A percentile compares a stretch with the other conserved stretches of the same genome.
Evolutionary conservation across 2,113 vertebrate genomes (phyloP).

Genomic region (Oryzias celebensis): DNA sequence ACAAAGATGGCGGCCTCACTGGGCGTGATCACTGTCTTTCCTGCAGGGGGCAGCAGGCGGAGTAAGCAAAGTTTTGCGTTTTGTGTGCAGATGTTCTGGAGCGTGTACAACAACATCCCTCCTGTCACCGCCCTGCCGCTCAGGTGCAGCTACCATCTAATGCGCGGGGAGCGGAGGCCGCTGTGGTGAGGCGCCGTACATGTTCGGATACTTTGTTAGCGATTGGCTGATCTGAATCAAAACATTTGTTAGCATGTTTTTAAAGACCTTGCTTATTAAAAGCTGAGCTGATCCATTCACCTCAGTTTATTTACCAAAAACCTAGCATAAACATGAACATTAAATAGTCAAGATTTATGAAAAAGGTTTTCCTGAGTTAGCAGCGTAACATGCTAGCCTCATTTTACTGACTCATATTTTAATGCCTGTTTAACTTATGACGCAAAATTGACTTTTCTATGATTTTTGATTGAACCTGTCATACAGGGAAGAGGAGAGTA

Average conservation of each 20-base stretch:
- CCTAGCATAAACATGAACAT: too few relatives aligned
- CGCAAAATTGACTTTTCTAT: neutral
- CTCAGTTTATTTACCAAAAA: too few relatives aligned
- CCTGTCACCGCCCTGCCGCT: constrained; percentile 85
- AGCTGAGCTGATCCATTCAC: too few relatives aligned
- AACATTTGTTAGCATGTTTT: neutral
- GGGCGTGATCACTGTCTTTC: too few relatives aligned
- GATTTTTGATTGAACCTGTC: neutral
- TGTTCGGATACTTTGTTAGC: neutral
- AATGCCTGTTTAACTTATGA: neutral
- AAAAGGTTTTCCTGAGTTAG: too few relatives aligned
- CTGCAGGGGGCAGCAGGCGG: too few relatives aligned
- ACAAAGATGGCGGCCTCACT: too few relatives aligned
- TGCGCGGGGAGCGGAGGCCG: constrained; percentile 90
- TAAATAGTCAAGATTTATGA: too few relatives aligned
- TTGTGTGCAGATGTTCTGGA: constrained; percentile 89
- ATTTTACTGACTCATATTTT: neutral
- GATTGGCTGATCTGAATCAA: neutral
- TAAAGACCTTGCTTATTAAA: neutral
- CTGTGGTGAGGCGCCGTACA: constrained; percentile 82
- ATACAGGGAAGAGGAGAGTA: constrained; percentile 94
- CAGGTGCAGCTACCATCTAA: constrained; percentile 93
- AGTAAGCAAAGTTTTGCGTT: neutral
- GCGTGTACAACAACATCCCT: constrained; percentile 98
- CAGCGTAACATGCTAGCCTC: too few relatives aligned